A percentile compares a stretch with the other conserved stretches of the same genome.
phyloP scores from a whole-genome alignment of 2,888 invertebrate species.

The Sphaeridia pumilis region DNA sequence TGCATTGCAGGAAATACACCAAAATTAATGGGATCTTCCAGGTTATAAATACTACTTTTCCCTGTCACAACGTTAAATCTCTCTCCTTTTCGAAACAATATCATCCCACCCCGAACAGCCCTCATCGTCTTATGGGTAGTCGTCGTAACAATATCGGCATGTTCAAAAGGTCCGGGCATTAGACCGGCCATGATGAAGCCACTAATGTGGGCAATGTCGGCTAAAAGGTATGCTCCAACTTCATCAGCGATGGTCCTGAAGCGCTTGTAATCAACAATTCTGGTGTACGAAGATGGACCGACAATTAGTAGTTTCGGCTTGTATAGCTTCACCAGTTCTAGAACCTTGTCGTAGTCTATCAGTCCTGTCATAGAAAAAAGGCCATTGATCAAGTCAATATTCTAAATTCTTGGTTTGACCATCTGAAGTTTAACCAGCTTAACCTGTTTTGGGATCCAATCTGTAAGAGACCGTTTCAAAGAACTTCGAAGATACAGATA shows the following conservation, averaged over 20 bases:
- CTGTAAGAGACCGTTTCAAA: conserved; percentile 52
- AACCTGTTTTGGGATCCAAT: conserved; percentile 42
- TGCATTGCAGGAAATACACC: conserved; percentile 52
- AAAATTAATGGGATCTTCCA: conserved; percentile 46
- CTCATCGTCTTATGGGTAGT: conserved; percentile 50
- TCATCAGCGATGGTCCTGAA: conserved; percentile 39
- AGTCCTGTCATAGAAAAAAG: conserved; percentile 38
- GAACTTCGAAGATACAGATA: conserved; percentile 48
- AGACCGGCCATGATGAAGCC: conserved; percentile 46
- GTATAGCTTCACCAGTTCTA: conserved; percentile 44
- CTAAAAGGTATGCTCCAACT: conserved; percentile 45
- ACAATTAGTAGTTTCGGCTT: conserved; percentile 48
- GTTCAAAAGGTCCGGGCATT: conserved; percentile 46
- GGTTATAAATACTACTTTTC: conserved; percentile 41
- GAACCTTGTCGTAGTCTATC: conserved; percentile 48
- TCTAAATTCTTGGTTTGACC: neutral
- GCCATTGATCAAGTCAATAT: neutral
- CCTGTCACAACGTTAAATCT: conserved; percentile 16
- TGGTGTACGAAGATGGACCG: conserved; percentile 43
- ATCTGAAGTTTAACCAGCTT: neutral
- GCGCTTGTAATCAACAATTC: conserved; percentile 44
- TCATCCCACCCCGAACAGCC: conserved; percentile 45
- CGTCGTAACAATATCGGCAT: conserved; percentile 48
- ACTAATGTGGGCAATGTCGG: conserved; percentile 52
- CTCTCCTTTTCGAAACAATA: conserved; percentile 40